Base-by-base conservation (phyloP, 1,140 invertebrate genomes). In the Procambarus clarkii region DNA sequence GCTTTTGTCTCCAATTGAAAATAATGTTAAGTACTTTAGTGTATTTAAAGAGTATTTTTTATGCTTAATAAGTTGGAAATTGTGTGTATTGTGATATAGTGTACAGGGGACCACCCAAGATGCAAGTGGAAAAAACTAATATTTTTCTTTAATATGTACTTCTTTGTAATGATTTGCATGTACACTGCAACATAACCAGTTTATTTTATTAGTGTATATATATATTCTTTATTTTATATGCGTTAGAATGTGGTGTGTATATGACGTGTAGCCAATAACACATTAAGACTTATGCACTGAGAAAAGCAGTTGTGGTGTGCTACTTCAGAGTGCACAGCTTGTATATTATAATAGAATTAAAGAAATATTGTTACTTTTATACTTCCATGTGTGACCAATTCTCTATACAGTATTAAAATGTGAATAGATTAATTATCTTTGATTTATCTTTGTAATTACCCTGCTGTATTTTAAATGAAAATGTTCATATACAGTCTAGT, bases 341-440 rank as follows among this genome's bases (percentile, higher is more conserved):
- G 60, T 64, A 64, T 64, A 64, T 21, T 64, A 64, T 64, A 64
- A 64, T 18, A 18, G 15, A 64, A 18, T 64, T 64, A 64, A 64
- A 64, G 13, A 64, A 64, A 64, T 64, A 64, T 64, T 64, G 60
- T 64, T 64, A 64, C 60, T 64, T 64, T 64, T 64, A 64, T 64
- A 64, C 60, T 64, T 64, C 13, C 60, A 64, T 21, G 18, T 64
- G 60, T 64, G 21, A 64, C 18, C 60, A 64, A 18, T 64, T 21
- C 60, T 64, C 13, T 64, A 64, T 64, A 34, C 34, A 54, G 8
- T 54, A 64, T 13, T 18, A 64, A 18, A 21, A 64, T 64, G 60
- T 64, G 60, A 64, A 64, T 64, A 64, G 60, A 64, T 18, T 18
- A 13, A 64, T 64, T 1, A 64, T 64, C 60, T 64, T 64, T 64